Percentiles rank a stretch among this genome's conserved stretches.
These are phyloP conservation scores for Zaprionus gabonicus DNA, from an alignment of 1,140 invertebrate genomes.

Conservation along the genomic window DNA sequence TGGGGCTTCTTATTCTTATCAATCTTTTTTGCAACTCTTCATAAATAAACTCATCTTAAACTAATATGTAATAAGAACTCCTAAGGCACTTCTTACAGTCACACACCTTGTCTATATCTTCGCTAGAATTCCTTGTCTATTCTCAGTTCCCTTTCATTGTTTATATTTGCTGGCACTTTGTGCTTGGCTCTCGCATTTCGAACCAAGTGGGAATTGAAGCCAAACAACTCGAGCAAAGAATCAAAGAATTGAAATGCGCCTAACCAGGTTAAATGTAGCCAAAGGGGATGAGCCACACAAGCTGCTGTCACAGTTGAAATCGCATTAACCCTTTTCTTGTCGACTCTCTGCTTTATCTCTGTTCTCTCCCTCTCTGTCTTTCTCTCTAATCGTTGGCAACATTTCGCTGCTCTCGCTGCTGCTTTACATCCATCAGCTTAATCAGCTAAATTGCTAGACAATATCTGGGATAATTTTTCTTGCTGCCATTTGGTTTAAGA, in stretches of 20 bases:
- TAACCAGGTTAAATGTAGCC: constrained; percentile 14
- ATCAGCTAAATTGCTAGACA: constrained; percentile 83
- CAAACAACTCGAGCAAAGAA: neutral
- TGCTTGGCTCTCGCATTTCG: neutral
- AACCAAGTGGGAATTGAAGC: constrained; percentile 2
- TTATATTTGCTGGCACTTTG: neutral
- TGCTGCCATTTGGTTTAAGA: constrained; percentile 72
- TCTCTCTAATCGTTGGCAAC: constrained; percentile 64
- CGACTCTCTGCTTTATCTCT: constrained; percentile 52
- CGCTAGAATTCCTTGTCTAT: too few species aligned
- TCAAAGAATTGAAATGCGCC: neutral
- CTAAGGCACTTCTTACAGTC: too few species aligned
- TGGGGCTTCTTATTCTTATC: too few species aligned
- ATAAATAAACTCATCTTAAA: too few species aligned
- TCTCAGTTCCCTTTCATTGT: neutral
- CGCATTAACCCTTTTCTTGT: constrained; percentile 79
- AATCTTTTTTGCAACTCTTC: too few species aligned
- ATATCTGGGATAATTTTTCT: constrained; percentile 83
- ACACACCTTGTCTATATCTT: too few species aligned
- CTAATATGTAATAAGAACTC: too few species aligned
- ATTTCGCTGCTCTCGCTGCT: constrained; percentile 54
- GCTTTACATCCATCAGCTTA: constrained; percentile 83
- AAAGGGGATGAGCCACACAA: constrained; percentile 32
- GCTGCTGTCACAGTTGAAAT: constrained; percentile 73
- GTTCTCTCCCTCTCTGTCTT: neutral